These are phyloP conservation scores for Euplexia lucipara DNA, from an alignment of 2,888 invertebrate genomes.

Conservation along the genomic window DNA sequence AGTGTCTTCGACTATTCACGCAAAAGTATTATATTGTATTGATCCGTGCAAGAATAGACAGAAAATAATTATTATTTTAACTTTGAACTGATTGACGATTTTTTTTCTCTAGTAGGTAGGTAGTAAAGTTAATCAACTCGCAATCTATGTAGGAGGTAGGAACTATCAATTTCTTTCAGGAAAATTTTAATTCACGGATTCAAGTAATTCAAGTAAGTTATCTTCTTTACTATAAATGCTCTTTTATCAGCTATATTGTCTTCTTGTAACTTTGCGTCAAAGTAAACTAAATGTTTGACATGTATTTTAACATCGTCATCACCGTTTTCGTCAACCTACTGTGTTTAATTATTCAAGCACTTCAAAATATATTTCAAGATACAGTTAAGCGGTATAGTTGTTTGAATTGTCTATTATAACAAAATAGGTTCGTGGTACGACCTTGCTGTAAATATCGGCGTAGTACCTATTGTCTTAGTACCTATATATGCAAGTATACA, in stretches of 20 bases:
- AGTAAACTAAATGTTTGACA: neutral
- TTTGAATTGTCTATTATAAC: conserved; percentile 44
- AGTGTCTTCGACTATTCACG: no score
- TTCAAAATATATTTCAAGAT: neutral
- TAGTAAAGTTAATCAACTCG: neutral
- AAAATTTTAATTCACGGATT: no score
- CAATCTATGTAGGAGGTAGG: neutral
- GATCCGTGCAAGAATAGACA: conserved; percentile 44
- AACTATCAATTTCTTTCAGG: neutral
- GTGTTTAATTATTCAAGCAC: neutral
- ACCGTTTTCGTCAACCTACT: neutral
- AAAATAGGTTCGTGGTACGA: conserved; percentile 43
- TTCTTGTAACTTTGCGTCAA: no score
- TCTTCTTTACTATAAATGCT: no score
- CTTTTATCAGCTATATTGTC: no score
- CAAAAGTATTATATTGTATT: conserved; percentile 37
- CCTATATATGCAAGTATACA: conserved; percentile 44
- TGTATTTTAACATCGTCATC: neutral
- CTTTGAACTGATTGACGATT: conserved; percentile 35
- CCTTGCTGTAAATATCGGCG: conserved; percentile 65
- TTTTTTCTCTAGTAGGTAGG: neutral
- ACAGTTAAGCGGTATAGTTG: conserved; percentile 21
- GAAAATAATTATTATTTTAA: conserved; percentile 40
- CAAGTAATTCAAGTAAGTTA: no score
- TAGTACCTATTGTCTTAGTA: conserved; percentile 61